Percentiles rank a stretch among this genome's conserved stretches.
Conservation (phyloP, 2,888 invertebrate genomes). For the Spatulosminthurus flaviceps region DNA sequence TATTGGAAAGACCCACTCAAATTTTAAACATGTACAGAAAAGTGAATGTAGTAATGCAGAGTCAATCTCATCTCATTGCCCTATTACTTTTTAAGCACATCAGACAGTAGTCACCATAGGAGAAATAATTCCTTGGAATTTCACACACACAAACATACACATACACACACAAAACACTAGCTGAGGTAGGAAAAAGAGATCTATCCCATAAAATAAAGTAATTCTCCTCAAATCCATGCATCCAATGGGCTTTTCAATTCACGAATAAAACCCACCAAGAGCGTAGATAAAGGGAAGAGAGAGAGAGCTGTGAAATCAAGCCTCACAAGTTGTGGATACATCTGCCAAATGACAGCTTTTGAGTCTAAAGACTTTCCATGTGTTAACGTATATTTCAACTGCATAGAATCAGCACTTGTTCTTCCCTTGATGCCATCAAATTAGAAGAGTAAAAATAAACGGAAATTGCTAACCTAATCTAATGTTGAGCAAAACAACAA, state of each 20-base stretch:
- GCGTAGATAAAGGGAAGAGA: neutral
- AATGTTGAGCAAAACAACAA: neutral
- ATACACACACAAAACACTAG: neutral
- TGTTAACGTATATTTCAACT: neutral
- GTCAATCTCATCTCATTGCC: neutral
- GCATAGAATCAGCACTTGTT: neutral
- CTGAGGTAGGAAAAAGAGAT: neutral
- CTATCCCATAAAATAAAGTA: constrained; percentile 13
- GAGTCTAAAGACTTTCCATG: neutral
- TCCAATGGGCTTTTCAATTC: neutral
- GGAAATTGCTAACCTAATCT: constrained; percentile 34
- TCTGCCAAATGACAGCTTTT: constrained; percentile 20
- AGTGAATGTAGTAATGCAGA: neutral
- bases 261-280: neutral
- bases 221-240: neutral
- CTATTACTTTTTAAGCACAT: neutral
- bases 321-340: constrained; percentile 33
- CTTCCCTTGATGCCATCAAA: constrained; percentile 34
- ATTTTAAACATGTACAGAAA: neutral
- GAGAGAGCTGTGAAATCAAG: neutral
- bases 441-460: constrained; percentile 43
- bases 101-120: constrained; percentile 4
- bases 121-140: neutral
- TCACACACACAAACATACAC: neutral
- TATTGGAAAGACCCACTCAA: too few relatives aligned